phyloP scores from a whole-genome alignment of 2,113 vertebrate species.

The Melanerpes aurifrons region DNA sequence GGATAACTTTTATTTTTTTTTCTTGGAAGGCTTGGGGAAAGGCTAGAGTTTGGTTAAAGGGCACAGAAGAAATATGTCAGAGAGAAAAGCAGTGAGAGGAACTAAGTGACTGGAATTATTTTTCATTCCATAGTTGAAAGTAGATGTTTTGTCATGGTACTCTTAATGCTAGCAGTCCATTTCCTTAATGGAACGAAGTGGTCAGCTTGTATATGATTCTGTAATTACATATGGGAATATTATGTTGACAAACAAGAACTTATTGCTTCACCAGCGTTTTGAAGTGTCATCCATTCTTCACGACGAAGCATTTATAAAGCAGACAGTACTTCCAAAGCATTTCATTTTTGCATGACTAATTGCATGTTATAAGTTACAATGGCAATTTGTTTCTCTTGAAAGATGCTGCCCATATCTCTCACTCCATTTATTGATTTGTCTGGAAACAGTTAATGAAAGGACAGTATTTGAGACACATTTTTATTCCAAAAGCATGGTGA shows the following conservation, averaged over 20 bases:
- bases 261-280: constrained; percentile 33
- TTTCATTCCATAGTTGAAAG: neutral
- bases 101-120: neutral
- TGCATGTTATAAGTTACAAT: constrained; percentile 3
- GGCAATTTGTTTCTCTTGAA: constrained; percentile 21
- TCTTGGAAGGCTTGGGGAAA: neutral
- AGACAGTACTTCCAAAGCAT: neutral
- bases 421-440: constrained; percentile 14
- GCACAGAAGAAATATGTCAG: neutral
- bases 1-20: neutral
- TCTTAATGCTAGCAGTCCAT: neutral
- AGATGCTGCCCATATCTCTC: neutral
- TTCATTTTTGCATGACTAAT: constrained; percentile 60
- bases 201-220: neutral
- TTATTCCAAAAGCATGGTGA: neutral
- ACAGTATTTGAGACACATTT: neutral
- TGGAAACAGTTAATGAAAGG: neutral
- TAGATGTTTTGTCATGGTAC: neutral
- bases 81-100: neutral
- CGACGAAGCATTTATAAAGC: constrained; percentile 7
- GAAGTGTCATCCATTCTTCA: constrained; percentile 7
- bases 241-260: constrained; percentile 53
- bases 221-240: constrained; percentile 37
- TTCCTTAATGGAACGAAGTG: constrained; percentile 30
- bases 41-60: neutral